phyloP scores from a whole-genome alignment of 2,888 invertebrate genomes.

The Holacanthella duospinosa region DNA sequence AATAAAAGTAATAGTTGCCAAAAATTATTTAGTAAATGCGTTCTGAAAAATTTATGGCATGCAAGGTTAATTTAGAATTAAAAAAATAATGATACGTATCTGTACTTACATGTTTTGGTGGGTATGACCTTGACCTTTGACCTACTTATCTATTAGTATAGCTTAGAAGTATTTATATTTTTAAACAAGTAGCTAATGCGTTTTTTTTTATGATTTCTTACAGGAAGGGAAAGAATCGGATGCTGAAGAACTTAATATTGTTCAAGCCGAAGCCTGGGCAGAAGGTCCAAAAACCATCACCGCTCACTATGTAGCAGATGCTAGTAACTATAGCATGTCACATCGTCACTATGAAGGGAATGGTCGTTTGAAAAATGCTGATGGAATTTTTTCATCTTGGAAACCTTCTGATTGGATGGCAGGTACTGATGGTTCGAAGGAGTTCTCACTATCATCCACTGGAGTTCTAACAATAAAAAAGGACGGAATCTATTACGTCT shows the following conservation, averaged over 20 bases:
- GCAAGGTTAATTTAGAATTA: no score
- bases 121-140: conserved; percentile 9
- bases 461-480: conserved; percentile 59
- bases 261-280: conserved; percentile 35
- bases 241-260: conserved; percentile 30
- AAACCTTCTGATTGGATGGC: conserved; percentile 53
- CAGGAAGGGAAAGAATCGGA: background rate
- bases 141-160: background rate
- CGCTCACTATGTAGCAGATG: conserved; percentile 55
- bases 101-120: background rate
- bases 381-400: conserved; percentile 58
- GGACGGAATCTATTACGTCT: conserved; percentile 63
- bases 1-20: no score
- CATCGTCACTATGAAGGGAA: conserved; percentile 53
- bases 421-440: conserved; percentile 25
- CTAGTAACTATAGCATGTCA: conserved; percentile 49
- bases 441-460: conserved; percentile 39
- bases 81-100: background rate
- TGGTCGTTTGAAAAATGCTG: conserved; percentile 54
- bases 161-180: no score
- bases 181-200: no score
- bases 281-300: conserved; percentile 44
- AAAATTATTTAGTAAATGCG: no score
- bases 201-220: background rate
- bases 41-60: no score